Evolutionary conservation across 2,797 vertebrate genomes (phyloP).

Genomic region (Fundulus diaphanus): DNA sequence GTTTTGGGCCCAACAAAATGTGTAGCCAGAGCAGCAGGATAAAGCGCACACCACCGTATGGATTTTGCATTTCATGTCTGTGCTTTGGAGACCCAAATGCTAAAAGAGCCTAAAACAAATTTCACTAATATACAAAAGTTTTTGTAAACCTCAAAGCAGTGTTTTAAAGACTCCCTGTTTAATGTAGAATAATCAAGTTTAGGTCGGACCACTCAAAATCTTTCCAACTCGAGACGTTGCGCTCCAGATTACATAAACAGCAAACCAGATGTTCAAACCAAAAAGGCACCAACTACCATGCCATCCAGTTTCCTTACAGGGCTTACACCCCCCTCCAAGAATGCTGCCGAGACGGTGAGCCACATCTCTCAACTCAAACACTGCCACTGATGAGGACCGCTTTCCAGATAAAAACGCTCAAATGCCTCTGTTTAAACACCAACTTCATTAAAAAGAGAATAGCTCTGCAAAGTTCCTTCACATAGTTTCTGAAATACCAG

Average conservation of each 20-base stretch:
- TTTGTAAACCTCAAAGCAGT: neutral
- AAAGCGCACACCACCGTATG: neutral
- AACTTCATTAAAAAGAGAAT: neutral
- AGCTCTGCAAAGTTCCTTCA: neutral
- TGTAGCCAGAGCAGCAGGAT: neutral
- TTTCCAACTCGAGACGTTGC: too few species aligned
- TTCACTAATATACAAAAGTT: neutral
- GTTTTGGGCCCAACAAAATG: neutral
- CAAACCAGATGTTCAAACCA: neutral
- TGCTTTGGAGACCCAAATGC: too few species aligned
- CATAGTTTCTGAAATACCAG: too few species aligned
- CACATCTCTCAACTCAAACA: neutral
- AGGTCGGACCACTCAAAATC: neutral
- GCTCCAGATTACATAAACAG: too few species aligned
- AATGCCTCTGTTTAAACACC: neutral
- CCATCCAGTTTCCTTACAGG: neutral
- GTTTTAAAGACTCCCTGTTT: neutral
- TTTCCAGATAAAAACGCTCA: neutral
- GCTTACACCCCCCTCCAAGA: neutral
- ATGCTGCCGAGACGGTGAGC: neutral
- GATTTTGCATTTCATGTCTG: neutral
- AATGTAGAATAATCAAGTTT: neutral
- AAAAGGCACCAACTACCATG: neutral
- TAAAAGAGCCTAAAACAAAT: neutral
- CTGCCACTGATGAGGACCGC: neutral